phyloP scores from a whole-genome alignment of 2,113 vertebrate genomes.

The Seriola aureovittata region DNA sequence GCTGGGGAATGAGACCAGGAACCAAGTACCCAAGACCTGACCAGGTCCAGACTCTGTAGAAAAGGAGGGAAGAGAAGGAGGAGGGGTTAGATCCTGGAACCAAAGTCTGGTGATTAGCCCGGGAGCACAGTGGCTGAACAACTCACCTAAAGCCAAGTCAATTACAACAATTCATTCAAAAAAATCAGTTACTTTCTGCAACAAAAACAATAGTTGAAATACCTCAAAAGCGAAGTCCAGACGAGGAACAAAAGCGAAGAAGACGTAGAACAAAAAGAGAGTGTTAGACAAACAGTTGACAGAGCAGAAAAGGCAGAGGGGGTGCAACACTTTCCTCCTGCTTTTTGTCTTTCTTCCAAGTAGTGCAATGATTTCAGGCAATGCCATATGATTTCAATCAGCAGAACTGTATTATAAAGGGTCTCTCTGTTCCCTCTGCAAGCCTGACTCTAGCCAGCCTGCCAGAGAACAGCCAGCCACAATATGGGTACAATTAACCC shows the following conservation, averaged over 20 bases:
- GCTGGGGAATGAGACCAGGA: neutral
- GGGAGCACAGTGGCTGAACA: neutral
- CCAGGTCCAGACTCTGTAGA: slow-evolving; percentile 44
- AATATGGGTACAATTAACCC: slow-evolving; percentile 76
- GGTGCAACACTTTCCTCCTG: slow-evolving; percentile 23
- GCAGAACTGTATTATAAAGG: slow-evolving; percentile 74
- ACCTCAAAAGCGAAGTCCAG: neutral
- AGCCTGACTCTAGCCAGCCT: slow-evolving; percentile 65
- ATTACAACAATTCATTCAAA: neutral
- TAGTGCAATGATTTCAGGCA: slow-evolving; percentile 72
- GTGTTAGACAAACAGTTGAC: neutral
- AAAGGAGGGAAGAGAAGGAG: slow-evolving; percentile 23
- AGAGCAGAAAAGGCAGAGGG: neutral
- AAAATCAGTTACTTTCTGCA: neutral
- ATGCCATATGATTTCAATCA: slow-evolving; percentile 82
- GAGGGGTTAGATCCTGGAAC: slow-evolving; percentile 11
- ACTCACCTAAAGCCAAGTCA: neutral
- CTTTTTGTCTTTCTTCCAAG: slow-evolving; percentile 63
- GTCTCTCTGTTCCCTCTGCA: slow-evolving; percentile 78
- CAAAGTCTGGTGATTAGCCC: neutral
- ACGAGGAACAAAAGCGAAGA: neutral
- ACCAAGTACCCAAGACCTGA: neutral
- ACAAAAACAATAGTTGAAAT: neutral
- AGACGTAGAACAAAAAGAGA: neutral
- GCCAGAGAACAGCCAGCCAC: slow-evolving; percentile 64